These are phyloP conservation scores for Chrysomela aeneicollis DNA, from an alignment of 2,888 invertebrate genomes.

Conservation along the genomic window DNA sequence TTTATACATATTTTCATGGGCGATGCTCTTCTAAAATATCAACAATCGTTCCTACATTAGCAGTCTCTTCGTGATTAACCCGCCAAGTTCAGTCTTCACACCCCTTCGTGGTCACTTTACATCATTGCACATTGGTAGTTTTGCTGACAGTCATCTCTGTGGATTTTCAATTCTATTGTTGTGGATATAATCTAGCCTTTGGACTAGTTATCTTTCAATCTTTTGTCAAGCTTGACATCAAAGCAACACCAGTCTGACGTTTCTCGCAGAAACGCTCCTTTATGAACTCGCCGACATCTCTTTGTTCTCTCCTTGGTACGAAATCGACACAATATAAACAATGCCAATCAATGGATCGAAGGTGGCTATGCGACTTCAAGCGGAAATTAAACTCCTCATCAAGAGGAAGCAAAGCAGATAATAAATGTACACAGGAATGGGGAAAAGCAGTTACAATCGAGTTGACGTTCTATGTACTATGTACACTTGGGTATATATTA, in stretches of 20 bases:
- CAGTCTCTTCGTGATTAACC: too few species aligned
- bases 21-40: too few species aligned
- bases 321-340: slow-evolving; percentile 33
- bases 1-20: too few species aligned
- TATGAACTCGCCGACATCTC: slow-evolving; percentile 1
- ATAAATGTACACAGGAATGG: neutral
- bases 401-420: slow-evolving; percentile 43
- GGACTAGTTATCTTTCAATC: neutral
- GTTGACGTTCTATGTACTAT: neutral
- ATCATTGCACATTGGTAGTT: too few species aligned
- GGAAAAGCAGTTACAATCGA: neutral
- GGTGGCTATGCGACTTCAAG: slow-evolving; percentile 41
- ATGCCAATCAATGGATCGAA: slow-evolving; percentile 43
- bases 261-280: neutral
- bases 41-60: too few species aligned
- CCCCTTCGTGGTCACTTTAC: too few species aligned
- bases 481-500: too few species aligned
- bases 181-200: neutral
- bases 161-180: too few species aligned
- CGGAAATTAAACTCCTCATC: slow-evolving; percentile 49
- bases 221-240: neutral
- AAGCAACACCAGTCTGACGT: neutral
- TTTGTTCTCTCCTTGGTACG: neutral
- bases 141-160: too few species aligned
- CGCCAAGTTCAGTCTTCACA: too few species aligned